A percentile compares a stretch with the other conserved stretches of the same genome.
Conservation (phyloP, 2,113 vertebrate species). For the Microtus richardsoni region DNA sequence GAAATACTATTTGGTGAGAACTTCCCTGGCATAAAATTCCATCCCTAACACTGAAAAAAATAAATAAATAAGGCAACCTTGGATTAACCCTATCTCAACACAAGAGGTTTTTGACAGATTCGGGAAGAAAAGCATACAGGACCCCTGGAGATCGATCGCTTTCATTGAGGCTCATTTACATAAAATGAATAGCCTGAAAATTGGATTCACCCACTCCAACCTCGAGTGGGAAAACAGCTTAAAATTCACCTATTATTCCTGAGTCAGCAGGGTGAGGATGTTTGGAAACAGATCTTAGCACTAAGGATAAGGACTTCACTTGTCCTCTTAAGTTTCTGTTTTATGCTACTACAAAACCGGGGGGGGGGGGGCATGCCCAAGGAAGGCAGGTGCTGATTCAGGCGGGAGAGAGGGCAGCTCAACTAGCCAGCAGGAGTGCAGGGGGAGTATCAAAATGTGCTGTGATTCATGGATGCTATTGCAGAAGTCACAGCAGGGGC, state of each 20-base stretch:
- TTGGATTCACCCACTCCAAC: constrained; percentile 26
- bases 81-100: background rate
- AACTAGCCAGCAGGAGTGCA: background rate
- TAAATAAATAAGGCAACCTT: background rate
- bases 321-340: background rate
- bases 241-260: constrained; percentile 20
- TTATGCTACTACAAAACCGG: background rate
- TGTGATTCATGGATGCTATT: background rate
- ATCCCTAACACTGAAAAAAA: background rate
- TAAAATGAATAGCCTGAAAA: constrained; percentile 48
- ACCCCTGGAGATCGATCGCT: background rate
- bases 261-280: background rate
- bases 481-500: background rate
- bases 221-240: background rate
- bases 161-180: constrained; percentile 34
- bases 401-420: background rate
- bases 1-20: background rate
- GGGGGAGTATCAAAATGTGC: background rate
- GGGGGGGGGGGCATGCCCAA: background rate
- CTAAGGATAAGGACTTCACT: background rate
- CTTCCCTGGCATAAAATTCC: background rate
- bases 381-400: background rate
- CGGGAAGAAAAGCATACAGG: background rate
- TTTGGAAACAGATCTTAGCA: constrained; percentile 20
- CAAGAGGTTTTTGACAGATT: constrained; percentile 22